These are phyloP conservation scores for Himantopus leucocephalus DNA, from an alignment of 2,113 vertebrate genomes.

Conservation along the genomic window DNA sequence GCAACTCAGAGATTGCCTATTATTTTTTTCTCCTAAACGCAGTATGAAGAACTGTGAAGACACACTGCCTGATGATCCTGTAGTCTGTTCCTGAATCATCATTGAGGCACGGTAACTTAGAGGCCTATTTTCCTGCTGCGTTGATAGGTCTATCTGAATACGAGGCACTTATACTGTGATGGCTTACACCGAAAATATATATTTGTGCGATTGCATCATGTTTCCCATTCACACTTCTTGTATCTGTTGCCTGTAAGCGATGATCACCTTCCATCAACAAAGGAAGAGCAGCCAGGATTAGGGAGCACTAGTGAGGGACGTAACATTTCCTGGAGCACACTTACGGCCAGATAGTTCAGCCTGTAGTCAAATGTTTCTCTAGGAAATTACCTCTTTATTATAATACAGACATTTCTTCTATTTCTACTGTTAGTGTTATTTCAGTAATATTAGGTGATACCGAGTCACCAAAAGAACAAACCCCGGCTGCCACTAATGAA, in stretches of 20 bases:
- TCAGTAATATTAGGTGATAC: neutral
- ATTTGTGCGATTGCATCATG: neutral
- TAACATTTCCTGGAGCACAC: neutral
- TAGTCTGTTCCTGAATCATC: neutral
- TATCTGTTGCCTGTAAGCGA: neutral
- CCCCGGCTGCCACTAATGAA: neutral
- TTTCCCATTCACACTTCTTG: neutral
- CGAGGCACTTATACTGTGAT: neutral
- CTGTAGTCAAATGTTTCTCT: neutral
- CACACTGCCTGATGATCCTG: neutral
- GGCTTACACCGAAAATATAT: neutral
- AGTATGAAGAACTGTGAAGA: neutral
- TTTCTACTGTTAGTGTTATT: neutral
- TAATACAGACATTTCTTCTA: neutral
- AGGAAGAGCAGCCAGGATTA: neutral
- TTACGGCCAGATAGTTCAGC: accelerated
- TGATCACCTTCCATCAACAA: neutral
- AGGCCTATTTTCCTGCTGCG: neutral
- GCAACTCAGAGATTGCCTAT: neutral
- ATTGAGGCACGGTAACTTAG: neutral
- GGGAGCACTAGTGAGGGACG: accelerated
- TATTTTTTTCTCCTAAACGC: neutral
- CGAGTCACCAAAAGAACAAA: neutral
- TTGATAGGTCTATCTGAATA: neutral
- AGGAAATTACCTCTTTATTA: neutral